Evolutionary conservation across 1,140 invertebrate species (phyloP).

Genomic region (Nephotettix cincticeps): DNA sequence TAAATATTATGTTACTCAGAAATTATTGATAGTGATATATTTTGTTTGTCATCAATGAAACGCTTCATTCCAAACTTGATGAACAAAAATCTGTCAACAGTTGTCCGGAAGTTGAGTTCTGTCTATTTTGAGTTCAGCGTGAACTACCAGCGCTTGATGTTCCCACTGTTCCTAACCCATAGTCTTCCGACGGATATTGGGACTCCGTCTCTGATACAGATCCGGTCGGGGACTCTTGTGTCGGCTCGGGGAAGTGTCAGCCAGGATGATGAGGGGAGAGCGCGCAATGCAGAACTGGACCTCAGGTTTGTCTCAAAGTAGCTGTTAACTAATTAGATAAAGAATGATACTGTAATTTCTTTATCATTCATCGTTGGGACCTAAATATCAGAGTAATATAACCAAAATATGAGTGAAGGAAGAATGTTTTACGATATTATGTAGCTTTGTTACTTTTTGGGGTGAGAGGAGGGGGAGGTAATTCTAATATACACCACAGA

Average conservation of each 20-base stretch:
- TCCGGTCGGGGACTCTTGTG: constrained; percentile 37
- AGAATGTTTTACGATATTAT: too few species aligned
- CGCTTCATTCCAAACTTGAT: background rate
- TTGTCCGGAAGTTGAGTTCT: constrained; percentile 47
- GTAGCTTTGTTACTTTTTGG: too few species aligned
- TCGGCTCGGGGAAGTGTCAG: constrained; percentile 40
- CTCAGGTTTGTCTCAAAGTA: too few species aligned
- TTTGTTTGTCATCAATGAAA: background rate
- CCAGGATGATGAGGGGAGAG: constrained; percentile 42
- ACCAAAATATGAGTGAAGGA: too few species aligned
- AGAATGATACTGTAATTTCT: too few species aligned
- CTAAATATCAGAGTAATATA: too few species aligned
- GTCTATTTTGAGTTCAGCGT: constrained; percentile 53
- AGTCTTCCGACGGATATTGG: constrained; percentile 54
- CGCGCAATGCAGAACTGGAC: constrained; percentile 57
- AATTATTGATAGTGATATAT: background rate
- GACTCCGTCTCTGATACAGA: constrained; percentile 48
- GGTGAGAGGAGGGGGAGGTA: too few species aligned
- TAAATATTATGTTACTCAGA: background rate
- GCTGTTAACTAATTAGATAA: too few species aligned
- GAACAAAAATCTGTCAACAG: constrained; percentile 35
- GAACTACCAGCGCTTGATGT: constrained; percentile 53
- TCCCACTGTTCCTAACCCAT: constrained; percentile 51
- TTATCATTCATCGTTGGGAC: too few species aligned
- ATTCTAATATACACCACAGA: too few species aligned